Evolutionary conservation across 2,888 invertebrate species (phyloP).

Genomic region (Tenthredo scrophulariae): DNA sequence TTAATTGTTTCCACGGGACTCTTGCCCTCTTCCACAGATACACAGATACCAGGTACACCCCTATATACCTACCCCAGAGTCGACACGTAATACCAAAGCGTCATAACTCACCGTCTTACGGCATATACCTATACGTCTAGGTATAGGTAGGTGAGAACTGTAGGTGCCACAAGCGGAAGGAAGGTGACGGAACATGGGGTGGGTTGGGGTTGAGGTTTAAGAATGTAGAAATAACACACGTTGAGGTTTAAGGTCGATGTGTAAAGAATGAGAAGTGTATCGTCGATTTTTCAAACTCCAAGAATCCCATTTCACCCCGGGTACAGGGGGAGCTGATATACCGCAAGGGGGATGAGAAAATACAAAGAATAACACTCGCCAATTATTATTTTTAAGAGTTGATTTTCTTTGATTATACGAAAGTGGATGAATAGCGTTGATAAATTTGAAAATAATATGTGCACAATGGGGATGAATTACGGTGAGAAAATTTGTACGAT

Average conservation of each 20-base stretch:
- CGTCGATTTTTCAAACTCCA: neutral
- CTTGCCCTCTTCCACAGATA: constrained; percentile 64
- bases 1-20: constrained; percentile 77
- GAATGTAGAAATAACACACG: too few species aligned
- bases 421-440: neutral
- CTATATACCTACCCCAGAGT: constrained; percentile 38
- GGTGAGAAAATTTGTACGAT: neutral
- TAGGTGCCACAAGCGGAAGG: neutral
- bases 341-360: neutral
- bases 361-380: neutral
- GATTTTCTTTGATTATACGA: neutral
- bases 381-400: neutral
- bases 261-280: neutral
- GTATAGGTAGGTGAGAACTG: constrained; percentile 53
- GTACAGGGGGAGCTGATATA: neutral
- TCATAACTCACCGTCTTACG: constrained; percentile 55
- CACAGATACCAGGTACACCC: constrained; percentile 46
- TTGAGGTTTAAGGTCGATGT: neutral
- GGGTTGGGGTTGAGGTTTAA: neutral
- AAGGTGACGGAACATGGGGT: neutral
- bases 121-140: neutral
- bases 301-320: neutral
- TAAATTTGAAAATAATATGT: neutral
- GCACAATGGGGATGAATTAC: neutral
- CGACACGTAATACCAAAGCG: constrained; percentile 35